These are phyloP conservation scores for Agrochola macilenta DNA, from an alignment of 2,888 invertebrate genomes.

Conservation along the genomic window DNA sequence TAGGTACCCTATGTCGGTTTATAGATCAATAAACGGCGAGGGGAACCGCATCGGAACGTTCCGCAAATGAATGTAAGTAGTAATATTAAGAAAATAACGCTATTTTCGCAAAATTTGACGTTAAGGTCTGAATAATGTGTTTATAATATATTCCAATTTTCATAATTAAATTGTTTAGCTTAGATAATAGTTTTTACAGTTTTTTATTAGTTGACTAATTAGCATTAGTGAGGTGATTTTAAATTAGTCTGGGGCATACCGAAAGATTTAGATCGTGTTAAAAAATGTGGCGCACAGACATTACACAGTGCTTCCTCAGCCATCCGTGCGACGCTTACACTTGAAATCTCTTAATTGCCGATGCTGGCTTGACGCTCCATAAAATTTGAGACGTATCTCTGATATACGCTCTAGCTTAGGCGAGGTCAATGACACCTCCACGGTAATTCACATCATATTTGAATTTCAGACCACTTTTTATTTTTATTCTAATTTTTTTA, in stretches of 20 bases:
- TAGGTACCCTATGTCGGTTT: slow-evolving; percentile 79
- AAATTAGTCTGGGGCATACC: slow-evolving; percentile 65
- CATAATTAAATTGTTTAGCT: slow-evolving; percentile 50
- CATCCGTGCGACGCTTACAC: slow-evolving; percentile 81
- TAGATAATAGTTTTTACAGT: slow-evolving; percentile 46
- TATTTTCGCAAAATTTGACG: slow-evolving; percentile 48
- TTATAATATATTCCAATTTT: slow-evolving; percentile 57
- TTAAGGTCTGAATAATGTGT: slow-evolving; percentile 59
- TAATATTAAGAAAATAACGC: slow-evolving; percentile 68
- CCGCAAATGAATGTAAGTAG: slow-evolving; percentile 63
- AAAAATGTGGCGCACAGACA: slow-evolving; percentile 71
- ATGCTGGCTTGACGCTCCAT: slow-evolving; percentile 85
- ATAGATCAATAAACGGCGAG: slow-evolving; percentile 81
- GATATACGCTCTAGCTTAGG: slow-evolving; percentile 78
- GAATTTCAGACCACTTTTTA: slow-evolving; percentile 60
- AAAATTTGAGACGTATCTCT: slow-evolving; percentile 84
- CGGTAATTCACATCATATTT: slow-evolving; percentile 65
- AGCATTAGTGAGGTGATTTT: slow-evolving; percentile 54
- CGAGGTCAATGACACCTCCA: slow-evolving; percentile 79
- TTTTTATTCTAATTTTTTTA: slow-evolving; percentile 35
- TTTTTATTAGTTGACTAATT: slow-evolving; percentile 60
- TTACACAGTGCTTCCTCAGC: slow-evolving; percentile 69
- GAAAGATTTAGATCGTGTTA: slow-evolving; percentile 67
- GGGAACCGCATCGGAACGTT: slow-evolving; percentile 70
- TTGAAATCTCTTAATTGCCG: slow-evolving; percentile 85